phyloP scores from a whole-genome alignment of 2,888 invertebrate genomes.

The Nephrotoma appendiculata region DNA sequence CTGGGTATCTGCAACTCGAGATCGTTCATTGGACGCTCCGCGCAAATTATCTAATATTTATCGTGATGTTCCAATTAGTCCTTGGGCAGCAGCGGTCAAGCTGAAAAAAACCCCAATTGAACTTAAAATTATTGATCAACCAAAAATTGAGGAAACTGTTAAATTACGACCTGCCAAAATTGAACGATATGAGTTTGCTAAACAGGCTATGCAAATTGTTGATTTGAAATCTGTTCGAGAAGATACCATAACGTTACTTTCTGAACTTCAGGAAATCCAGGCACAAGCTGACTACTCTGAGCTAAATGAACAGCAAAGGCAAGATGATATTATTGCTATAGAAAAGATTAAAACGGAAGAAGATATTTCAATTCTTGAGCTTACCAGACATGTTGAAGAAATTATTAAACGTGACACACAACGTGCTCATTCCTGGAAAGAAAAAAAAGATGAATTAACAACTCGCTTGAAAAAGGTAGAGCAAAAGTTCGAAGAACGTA shows the following conservation, averaged over 20 bases:
- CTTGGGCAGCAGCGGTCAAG: constrained; percentile 48
- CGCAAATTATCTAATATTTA: constrained; percentile 24
- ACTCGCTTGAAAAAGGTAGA: constrained; percentile 12
- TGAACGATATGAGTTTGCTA: constrained; percentile 36
- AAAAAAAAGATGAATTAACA: constrained; percentile 31
- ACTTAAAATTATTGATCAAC: constrained; percentile 28
- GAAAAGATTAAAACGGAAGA: constrained; percentile 29
- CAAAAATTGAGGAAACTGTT: constrained; percentile 31
- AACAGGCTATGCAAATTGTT: constrained; percentile 35
- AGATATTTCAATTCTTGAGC: constrained; percentile 28
- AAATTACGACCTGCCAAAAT: constrained; percentile 43
- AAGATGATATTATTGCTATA: constrained; percentile 31
- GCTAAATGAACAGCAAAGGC: constrained; percentile 22
- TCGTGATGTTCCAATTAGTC: constrained; percentile 25
- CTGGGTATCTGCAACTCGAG: constrained; percentile 28
- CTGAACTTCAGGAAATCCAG: constrained; percentile 10
- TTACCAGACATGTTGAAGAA: constrained; percentile 29
- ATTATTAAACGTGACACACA: constrained; percentile 25
- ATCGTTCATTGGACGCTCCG: constrained; percentile 34
- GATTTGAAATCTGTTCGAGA: constrained; percentile 29
- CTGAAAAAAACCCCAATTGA: constrained; percentile 34
- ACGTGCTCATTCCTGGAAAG: constrained; percentile 26
- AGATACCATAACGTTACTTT: not conserved
- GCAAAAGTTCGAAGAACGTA: constrained; percentile 16
- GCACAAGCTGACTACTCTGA: constrained; percentile 8